Base-by-base conservation (phyloP, 2,797 vertebrate species). In the Amphiprion clarkii region DNA sequence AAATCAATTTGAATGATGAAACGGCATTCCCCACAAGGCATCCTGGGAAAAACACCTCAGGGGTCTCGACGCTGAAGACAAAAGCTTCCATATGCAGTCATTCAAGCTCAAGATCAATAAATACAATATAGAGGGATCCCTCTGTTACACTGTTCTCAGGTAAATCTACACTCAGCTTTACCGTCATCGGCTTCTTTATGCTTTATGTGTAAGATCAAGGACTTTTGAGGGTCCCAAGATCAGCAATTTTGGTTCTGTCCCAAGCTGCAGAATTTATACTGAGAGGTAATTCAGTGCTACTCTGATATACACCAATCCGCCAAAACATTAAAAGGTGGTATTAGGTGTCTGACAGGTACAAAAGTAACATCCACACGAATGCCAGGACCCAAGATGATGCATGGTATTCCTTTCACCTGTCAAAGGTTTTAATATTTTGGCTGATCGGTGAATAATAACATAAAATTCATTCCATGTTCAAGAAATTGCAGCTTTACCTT, bases 1-100 rank as follows among this genome's bases (percentile, higher is more conserved):
- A 76, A 57, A 74, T 58, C 58, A 7, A 51, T 42, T 13, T 58
- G 46, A 55, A 67, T 48, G n/a, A 82, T 25, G 23, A 74, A 66
- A 33, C 14, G 2, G n/a, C 16, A 31, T 36, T 0, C 36, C 19
- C 46, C 25, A 58, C 27, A 21, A 58, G 46, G 53, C 17, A 44
- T n/a, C 61, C 49, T 36, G 19, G 46, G 25, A 42, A 39, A 53
- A 52, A 52, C 8, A 53, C 7, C 66, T 51, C 5, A n/a, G 17
- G 46, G 33, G 46, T 61, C 25, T 53, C 25, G 61, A 21, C 23
- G 52, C 33, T 52, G 27, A 53, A 19, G 14, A 17, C 3, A 21
- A 64, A 23, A 51, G 12, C 14, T 44, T n/a, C 29, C 42, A 14
- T 53, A 71, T 46, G 0, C 29, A 61, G 11, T 23, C 2, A 54